Conservation (phyloP, 2,113 vertebrate species). For the Ammodytes marinus region DNA sequence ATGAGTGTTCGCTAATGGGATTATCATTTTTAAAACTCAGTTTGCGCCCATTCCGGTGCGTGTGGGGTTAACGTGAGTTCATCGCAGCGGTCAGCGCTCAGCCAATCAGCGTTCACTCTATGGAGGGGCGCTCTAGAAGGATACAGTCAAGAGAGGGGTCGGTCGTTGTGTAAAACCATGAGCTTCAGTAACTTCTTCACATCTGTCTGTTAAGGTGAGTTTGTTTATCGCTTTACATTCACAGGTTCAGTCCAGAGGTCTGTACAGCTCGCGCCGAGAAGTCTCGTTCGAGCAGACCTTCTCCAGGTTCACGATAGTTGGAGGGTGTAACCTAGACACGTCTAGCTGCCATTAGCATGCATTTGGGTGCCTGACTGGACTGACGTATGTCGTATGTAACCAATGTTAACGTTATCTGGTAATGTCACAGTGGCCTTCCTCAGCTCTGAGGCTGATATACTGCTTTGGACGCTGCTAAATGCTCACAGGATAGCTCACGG, state of each 20-base stretch:
- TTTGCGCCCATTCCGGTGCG: too few relatives aligned
- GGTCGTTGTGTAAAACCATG: constrained; percentile 52
- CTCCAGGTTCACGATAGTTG: not conserved
- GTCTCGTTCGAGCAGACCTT: not conserved
- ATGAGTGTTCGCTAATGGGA: too few relatives aligned
- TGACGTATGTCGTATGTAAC: not conserved
- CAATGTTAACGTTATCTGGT: not conserved
- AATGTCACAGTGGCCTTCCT: not conserved
- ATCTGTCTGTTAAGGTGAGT: constrained; percentile 64
- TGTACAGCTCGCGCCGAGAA: too few relatives aligned
- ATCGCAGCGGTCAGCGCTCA: constrained; percentile 7
- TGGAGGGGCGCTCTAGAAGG: constrained; percentile 22
- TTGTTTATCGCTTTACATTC: not conserved
- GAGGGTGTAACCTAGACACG: constrained; percentile 48
- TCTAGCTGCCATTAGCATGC: constrained; percentile 60
- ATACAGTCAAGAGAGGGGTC: constrained; percentile 12
- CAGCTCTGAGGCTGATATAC: not conserved
- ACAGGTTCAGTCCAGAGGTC: fast-evolving
- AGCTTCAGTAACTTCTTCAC: constrained; percentile 50
- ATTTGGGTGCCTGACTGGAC: not conserved
- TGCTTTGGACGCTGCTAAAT: not conserved
- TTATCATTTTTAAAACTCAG: not conserved
- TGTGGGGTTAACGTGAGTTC: constrained; percentile 11
- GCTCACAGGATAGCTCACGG: not conserved
- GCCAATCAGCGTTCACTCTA: constrained; percentile 60